phyloP scores from a whole-genome alignment of 2,113 vertebrate genomes.

The Coptodon rendalli region DNA sequence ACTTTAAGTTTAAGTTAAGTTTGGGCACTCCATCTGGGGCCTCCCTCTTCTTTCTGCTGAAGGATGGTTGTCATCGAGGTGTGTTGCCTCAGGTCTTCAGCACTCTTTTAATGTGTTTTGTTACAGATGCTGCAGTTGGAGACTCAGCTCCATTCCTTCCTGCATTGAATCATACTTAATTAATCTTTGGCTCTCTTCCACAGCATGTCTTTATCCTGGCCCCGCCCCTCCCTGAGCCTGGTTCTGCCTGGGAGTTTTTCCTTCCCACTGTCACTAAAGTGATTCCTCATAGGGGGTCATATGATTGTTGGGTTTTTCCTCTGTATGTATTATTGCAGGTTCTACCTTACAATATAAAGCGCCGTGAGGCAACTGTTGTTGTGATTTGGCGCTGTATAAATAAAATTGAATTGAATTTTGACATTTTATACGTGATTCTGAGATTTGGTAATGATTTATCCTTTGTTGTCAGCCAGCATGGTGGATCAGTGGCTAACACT shows the following conservation, averaged over 20 bases:
- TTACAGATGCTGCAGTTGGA: background rate
- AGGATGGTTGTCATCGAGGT: rapidly evolving
- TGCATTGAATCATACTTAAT: rapidly evolving
- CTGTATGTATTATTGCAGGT: rapidly evolving
- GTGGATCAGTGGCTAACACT: rapidly evolving
- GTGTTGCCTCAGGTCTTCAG: background rate
- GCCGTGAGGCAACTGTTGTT: rapidly evolving
- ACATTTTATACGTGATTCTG: background rate
- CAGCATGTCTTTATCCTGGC: background rate
- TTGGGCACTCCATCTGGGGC: background rate
- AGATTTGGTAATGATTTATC: background rate
- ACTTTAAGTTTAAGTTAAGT: background rate
- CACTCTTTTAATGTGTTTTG: background rate
- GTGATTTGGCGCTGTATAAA: rapidly evolving
- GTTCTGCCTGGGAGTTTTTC: background rate
- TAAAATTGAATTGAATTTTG: background rate
- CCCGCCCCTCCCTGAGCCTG: background rate
- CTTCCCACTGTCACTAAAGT: rapidly evolving
- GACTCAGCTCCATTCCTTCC: rapidly evolving
- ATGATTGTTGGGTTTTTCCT: rapidly evolving
- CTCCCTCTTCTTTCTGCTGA: background rate
- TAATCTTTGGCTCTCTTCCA: rapidly evolving
- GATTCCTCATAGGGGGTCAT: rapidly evolving
- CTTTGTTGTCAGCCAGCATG: background rate
- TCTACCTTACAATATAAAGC: rapidly evolving